These are phyloP conservation scores for Drosophila setosimentum DNA, from an alignment of 2,888 invertebrate genomes.

Conservation along the genomic window DNA sequence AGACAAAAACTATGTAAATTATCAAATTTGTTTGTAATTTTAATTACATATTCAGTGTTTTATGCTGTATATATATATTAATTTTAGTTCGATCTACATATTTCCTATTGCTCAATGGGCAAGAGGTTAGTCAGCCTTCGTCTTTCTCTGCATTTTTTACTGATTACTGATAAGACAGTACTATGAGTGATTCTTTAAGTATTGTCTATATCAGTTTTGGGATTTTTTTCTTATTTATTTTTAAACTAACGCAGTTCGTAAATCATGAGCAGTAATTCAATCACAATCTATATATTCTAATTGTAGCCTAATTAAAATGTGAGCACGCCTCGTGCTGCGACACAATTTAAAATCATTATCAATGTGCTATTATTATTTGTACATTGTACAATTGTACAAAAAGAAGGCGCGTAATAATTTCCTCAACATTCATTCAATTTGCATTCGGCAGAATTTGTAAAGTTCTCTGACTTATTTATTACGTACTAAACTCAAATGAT, in stretches of 20 bases:
- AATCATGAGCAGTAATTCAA: conserved; percentile 24
- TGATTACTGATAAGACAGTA: conserved; percentile 39
- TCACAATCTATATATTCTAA: conserved; percentile 43
- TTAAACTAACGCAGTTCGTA: conserved; percentile 34
- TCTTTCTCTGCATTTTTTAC: neutral
- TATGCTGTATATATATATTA: neutral
- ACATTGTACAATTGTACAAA: neutral
- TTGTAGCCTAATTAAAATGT: conserved; percentile 53
- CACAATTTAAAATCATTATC: conserved; percentile 23
- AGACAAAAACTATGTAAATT: neutral
- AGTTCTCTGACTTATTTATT: neutral
- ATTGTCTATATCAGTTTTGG: conserved; percentile 13
- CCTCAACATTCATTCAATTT: neutral
- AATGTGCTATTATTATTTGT: conserved; percentile 15
- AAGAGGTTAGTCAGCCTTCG: neutral
- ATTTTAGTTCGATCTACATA: neutral
- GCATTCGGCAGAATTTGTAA: conserved; percentile 11
- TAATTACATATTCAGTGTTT: neutral
- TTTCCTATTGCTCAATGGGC: neutral
- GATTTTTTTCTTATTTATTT: conserved; percentile 13
- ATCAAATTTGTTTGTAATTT: neutral
- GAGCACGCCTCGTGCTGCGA: neutral
- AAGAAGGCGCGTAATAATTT: conserved; percentile 4
- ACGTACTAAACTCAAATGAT: conserved; percentile 24
- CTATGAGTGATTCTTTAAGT: conserved; percentile 6